Evolutionary conservation across 2,797 vertebrate species (phyloP), one percentile per base, ranked within the genome.

Genomic region (Cuniculus paca): DNA sequence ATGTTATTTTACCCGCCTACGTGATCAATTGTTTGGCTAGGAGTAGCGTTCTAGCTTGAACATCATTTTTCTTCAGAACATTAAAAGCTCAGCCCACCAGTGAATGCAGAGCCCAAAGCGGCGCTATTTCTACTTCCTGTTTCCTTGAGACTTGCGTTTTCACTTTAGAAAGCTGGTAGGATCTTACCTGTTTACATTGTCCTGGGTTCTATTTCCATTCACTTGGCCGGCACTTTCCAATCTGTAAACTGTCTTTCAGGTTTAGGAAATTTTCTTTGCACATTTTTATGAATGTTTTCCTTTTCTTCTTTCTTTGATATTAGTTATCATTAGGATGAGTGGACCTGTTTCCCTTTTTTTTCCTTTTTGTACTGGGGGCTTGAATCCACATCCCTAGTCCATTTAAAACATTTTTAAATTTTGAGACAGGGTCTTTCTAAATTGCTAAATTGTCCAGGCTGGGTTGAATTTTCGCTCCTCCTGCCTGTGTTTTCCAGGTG

Each of bases 11-110:
- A 63, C 48, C 45, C 3, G 8, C 82, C 60, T 39, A 31, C 79
- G 88, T 42, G 31, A 93, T 89, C 39, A n/a, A 81, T 68, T 63
- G 39, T 81, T 94, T 83, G 90, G 91, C 78, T 16, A 9, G n/a
- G 84, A 50, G 75, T 34, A 48, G 68, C 54, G 34, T 70, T 78
- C 65, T 84, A 39, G 16, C 24, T 56, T 54, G 84, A 91, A 82
- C 31, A 85, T 74, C 2, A 14, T 48, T 89, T 87, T 94, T 2
- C 63, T 83, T 78, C 6, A 14, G 56, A 56, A 84, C 60, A 60
- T 82, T 45, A 24, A 89, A 87, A 61, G 68, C 31, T 16, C 3
- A 26, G 63, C 6, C 48, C 19, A 2, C 20, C 39, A 52, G 28
- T 42, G 36, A 39, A 54, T 65, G 54, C n/a, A 50, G 24, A 74